Base-by-base conservation (phyloP, 2,113 vertebrate species). In the Baryphthengus martii region DNA sequence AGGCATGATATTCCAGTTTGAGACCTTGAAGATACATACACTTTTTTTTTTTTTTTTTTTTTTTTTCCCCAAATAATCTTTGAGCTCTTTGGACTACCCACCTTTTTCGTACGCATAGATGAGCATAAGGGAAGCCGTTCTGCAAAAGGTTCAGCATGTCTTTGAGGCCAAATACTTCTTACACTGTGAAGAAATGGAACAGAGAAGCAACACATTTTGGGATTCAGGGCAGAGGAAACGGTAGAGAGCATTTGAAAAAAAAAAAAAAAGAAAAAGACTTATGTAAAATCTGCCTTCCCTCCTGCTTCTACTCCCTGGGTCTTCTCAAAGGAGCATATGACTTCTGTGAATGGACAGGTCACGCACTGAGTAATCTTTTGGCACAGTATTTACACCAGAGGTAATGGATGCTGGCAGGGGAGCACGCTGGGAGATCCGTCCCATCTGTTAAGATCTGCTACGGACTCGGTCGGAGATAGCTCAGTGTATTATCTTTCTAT, bases 281-380 rank as follows among this genome's bases (percentile, higher is more conserved):
- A 95, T 31, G 76, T 92, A 96, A 97, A 96, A 95, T 61, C 84
- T 95, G 71, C 89, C 91, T 95, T 73, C 74, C 94, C 94, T 89
- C 91, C 91, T 92, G 95, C 81, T 85, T 91, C 80, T 94, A 1
- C 91, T 79, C 96, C 95, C 94, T 85, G 93, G 87, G 95, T 94
- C 95, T 92, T 68, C 93, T 97, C 89, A 95, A 92, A 95, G 93
- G 70, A 96, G 95, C 95, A 96, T 89, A 95, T 97, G 95, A 95
- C 96, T 97, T 94, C 94, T 95, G 95, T 95, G 94, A 95, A 97
- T 97, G 96, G 96, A 92, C 94, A 95, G 93, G 94, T 97, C 95
- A 89, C 1, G 13, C 91, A 61, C 44, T 96, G 95, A 97, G 93
- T 96, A 95, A 97, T 96, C 84, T 91, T 95, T 96, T 97, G 95